phyloP scores from a whole-genome alignment of 2,888 invertebrate genomes.

The Holacanthella duospinosa region DNA sequence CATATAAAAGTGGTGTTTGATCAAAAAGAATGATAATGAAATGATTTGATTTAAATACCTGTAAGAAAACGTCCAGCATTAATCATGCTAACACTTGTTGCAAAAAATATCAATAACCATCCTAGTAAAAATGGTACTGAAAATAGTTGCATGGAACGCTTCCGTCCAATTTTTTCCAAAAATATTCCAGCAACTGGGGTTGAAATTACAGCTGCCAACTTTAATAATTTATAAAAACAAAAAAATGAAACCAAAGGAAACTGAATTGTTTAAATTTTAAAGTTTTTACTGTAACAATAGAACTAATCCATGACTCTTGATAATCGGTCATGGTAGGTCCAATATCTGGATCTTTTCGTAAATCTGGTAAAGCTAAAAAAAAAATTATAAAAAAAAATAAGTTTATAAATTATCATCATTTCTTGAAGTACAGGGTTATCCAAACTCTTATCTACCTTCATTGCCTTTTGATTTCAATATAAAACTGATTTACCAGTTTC shows the following conservation, averaged over 20 bases:
- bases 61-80: conserved; percentile 44
- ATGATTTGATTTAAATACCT: too few species aligned
- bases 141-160: conserved; percentile 26
- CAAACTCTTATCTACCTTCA: too few species aligned
- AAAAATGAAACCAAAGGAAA: too few species aligned
- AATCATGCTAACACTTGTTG: conserved; percentile 40
- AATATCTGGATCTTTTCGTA: conserved; percentile 18
- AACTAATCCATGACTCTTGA: conserved; percentile 49
- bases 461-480: too few species aligned
- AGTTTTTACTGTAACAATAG: conserved; percentile 40
- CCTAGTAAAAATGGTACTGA: conserved; percentile 42
- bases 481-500: too few species aligned
- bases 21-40: too few species aligned
- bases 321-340: conserved; percentile 37
- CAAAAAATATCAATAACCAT: conserved; percentile 41
- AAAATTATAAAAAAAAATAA: neutral
- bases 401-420: too few species aligned
- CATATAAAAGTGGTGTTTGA: neutral
- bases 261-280: too few species aligned
- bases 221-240: too few species aligned
- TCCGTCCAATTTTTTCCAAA: conserved; percentile 34
- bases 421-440: too few species aligned
- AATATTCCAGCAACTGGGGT: conserved; percentile 35
- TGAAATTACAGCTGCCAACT: conserved; percentile 29
- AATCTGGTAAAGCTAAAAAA: conserved; percentile 23